Evolutionary conservation across 2,797 vertebrate genomes (phyloP), one percentile per base, ranked within the genome.

Genomic region (Hemibagrus guttatus): DNA sequence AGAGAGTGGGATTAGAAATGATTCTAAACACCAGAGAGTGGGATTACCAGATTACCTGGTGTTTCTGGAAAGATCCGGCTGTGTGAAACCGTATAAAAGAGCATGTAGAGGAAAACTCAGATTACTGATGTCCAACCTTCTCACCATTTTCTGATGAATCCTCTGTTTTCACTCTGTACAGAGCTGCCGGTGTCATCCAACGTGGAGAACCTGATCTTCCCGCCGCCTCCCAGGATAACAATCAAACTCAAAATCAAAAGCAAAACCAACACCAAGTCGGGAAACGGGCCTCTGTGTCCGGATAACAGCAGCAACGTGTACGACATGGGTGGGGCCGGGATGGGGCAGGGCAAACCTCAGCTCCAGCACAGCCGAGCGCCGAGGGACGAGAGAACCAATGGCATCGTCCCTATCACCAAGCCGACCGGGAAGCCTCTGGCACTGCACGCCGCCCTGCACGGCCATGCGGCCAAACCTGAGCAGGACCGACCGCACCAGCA

Each of bases 161-260:
- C 31, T 12, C 31, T 3, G 17, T 69, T 83, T 85, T 42, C 6
- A 26, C 13, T 28, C 6, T 5, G 39, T 49, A 82, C 85, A 99
- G 98, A 97, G 79, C 95, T 96, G 89, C 95, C 97, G 39, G 93
- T 96, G 88, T 96, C 97, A 17, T 96, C 92, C 90, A 94, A 96
- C 81, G 93, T 96, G 93, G 98, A 99, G 92, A 97, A 94, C 83
- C 92, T 95, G 69, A 91, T 99, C 91, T 97, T 97, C 89, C 95
- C 95, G 83, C 96, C 97, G 89, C 96, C 97, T 92, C 98, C 98
- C 1, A 96, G 97, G 94, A 98, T 99, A 90, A 99, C 97, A 28
- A 95, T 99, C 81, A 99, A 99, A 93, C 96, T 99, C 88, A 98
- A 99, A 94, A 99, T 98, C 88, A 97, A 97, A 49, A 95, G 94